Evolutionary conservation across 2,888 invertebrate genomes (phyloP).

Genomic region (Calephelis perditalis): DNA sequence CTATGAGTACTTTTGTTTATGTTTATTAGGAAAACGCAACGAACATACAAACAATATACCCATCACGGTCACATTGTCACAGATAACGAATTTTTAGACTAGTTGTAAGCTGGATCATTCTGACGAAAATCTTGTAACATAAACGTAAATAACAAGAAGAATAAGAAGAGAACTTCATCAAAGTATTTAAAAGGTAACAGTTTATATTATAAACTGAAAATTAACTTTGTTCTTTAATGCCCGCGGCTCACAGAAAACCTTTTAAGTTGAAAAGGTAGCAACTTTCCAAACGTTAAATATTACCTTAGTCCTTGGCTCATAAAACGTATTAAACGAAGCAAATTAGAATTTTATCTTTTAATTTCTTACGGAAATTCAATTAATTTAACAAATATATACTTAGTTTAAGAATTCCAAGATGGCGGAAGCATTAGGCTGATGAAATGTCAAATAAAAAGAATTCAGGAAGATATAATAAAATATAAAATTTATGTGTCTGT

Average conservation of each 20-base stretch:
- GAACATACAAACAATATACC: too few species aligned
- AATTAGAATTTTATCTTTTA: conserved; percentile 7
- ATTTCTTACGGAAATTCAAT: conserved; percentile 1
- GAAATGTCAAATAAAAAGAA: too few species aligned
- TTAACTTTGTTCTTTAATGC: conserved; percentile 4
- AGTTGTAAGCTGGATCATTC: conserved; percentile 14
- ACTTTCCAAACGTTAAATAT: conserved; percentile 7
- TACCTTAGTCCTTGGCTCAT: not conserved
- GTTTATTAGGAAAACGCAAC: too few species aligned
- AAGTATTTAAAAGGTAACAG: conserved; percentile 7
- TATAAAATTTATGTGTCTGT: too few species aligned
- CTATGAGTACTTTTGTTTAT: too few species aligned
- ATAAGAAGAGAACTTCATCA: conserved; percentile 2
- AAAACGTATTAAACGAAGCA: conserved; percentile 6
- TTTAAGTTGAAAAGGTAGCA: conserved; percentile 7
- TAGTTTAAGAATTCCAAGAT: not conserved
- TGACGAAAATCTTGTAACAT: not conserved
- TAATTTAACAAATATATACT: conserved; percentile 3
- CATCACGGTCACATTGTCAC: too few species aligned
- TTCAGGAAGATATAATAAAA: too few species aligned
- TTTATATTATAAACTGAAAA: conserved; percentile 10
- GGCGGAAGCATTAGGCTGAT: too few species aligned
- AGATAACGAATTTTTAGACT: too few species aligned
- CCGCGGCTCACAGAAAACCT: not conserved
- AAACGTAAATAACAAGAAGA: not conserved